These are phyloP conservation scores for Tragelaphus strepsiceros DNA, from an alignment of 2,113 vertebrate genomes.

Conservation along the genomic window DNA sequence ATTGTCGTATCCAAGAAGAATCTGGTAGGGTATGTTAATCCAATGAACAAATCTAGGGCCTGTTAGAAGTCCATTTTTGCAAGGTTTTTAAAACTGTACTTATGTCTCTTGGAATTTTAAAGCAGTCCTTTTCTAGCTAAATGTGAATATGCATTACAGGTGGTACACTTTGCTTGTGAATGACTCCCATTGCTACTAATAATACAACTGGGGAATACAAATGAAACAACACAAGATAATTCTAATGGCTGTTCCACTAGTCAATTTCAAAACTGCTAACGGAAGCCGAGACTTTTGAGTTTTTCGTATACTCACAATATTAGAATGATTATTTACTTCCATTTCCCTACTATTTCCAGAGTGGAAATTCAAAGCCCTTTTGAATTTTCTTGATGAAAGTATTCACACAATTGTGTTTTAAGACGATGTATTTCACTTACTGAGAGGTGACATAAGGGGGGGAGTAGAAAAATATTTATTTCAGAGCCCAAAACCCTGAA, in stretches of 20 bases:
- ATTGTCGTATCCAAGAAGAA: neutral
- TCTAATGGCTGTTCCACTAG: neutral
- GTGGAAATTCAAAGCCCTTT: slow-evolving; percentile 24
- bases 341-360: neutral
- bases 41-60: neutral
- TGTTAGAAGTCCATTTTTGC: neutral
- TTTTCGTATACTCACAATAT: neutral
- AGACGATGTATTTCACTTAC: slow-evolving; percentile 12
- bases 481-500: slow-evolving; percentile 1
- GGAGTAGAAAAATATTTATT: neutral
- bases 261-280: neutral
- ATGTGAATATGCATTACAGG: neutral
- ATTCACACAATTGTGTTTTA: neutral
- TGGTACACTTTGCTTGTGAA: neutral
- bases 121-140: neutral
- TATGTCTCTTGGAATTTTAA: neutral
- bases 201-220: neutral
- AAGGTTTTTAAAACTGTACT: neutral
- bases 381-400: slow-evolving; percentile 10
- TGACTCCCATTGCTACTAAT: neutral
- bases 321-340: neutral
- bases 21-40: neutral
- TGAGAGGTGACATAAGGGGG: neutral
- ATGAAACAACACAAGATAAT: neutral
- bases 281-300: neutral